phyloP scores from a whole-genome alignment of 2,888 invertebrate genomes.

The Phortica magna region DNA sequence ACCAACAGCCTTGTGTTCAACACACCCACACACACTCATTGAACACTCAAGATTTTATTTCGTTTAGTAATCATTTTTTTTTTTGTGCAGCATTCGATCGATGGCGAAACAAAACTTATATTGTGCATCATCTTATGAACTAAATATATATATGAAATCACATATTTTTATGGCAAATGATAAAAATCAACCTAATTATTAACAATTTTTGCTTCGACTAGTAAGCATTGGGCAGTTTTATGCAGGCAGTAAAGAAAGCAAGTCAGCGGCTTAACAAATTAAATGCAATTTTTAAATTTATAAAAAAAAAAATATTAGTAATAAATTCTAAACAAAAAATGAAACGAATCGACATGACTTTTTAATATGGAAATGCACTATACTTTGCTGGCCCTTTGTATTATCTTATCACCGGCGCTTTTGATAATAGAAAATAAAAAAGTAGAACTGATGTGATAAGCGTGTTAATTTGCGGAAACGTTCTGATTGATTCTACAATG shows the following conservation, averaged over 20 bases:
- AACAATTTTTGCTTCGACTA: conserved; percentile 70
- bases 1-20: conserved; percentile 27
- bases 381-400: not conserved
- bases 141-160: conserved; percentile 52
- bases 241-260: conserved; percentile 47
- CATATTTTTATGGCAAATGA: conserved; percentile 65
- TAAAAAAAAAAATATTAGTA: conserved; percentile 58
- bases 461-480: not conserved
- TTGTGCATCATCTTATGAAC: conserved; percentile 67
- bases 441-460: conserved; percentile 4
- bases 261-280: conserved; percentile 64
- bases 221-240: conserved; percentile 66
- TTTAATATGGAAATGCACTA: not conserved
- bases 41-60: conserved; percentile 37
- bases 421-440: not conserved
- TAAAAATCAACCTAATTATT: conserved; percentile 29
- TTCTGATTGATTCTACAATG: too few relatives aligned
- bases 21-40: not conserved
- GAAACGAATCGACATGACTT: not conserved
- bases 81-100: conserved; percentile 47
- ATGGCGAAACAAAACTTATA: conserved; percentile 55
- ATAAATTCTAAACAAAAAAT: conserved; percentile 58
- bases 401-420: not conserved
- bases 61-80: conserved; percentile 39
- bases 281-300: conserved; percentile 65